phyloP scores from a whole-genome alignment of 2,888 invertebrate species.

The Drosophila villosipedis region DNA sequence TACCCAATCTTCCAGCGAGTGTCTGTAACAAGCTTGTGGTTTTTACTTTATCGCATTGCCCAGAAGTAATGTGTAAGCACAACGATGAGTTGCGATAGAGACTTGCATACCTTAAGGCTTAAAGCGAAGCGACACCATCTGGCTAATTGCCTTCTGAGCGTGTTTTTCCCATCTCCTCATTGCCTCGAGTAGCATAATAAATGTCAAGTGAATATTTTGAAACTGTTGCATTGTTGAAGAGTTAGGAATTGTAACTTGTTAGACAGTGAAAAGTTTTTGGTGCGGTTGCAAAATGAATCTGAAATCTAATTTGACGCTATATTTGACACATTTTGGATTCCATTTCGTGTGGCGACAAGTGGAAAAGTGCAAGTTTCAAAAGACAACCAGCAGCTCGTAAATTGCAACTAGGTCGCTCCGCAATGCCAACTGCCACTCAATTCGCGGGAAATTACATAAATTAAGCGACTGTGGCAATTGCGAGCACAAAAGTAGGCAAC shows the following conservation, averaged over 20 bases:
- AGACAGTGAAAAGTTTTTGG: constrained; percentile 44
- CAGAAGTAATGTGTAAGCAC: constrained; percentile 39
- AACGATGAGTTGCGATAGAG: not conserved
- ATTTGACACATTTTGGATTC: constrained; percentile 70
- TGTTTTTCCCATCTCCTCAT: not conserved
- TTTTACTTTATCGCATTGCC: constrained; percentile 46
- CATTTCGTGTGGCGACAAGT: constrained; percentile 40
- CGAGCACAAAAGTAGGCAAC: constrained; percentile 27
- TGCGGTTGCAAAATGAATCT: constrained; percentile 24
- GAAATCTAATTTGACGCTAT: constrained; percentile 74
- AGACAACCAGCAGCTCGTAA: constrained; percentile 26
- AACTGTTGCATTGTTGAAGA: constrained; percentile 51
- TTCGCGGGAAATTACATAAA: constrained; percentile 67
- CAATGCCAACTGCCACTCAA: constrained; percentile 54
- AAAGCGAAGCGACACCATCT: constrained; percentile 12
- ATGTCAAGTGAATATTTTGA: constrained; percentile 55
- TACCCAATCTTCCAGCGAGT: constrained; percentile 8
- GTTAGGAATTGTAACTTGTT: constrained; percentile 37
- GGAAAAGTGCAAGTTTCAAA: constrained; percentile 25
- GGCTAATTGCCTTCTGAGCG: constrained; percentile 32
- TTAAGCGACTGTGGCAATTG: constrained; percentile 42
- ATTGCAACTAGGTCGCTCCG: constrained; percentile 59
- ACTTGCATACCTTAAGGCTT: constrained; percentile 45
- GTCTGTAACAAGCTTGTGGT: constrained; percentile 65
- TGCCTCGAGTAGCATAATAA: constrained; percentile 35